Evolutionary conservation across 2,113 vertebrate species (phyloP).

Genomic region (Melierax canorus): DNA sequence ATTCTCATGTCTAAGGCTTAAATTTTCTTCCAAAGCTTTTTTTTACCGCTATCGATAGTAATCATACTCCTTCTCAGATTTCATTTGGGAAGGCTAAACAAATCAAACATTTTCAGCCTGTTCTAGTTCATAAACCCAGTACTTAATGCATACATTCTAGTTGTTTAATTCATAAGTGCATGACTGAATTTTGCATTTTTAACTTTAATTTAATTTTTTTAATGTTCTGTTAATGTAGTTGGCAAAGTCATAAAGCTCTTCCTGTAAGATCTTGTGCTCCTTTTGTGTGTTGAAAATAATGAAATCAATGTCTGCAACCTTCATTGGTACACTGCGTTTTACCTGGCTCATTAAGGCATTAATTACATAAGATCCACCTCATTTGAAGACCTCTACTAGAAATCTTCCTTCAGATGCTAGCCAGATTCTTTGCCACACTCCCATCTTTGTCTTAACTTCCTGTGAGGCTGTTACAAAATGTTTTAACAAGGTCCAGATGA

Average conservation of each 20-base stretch:
- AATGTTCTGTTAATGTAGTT: not conserved
- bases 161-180: not conserved
- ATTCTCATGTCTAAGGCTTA: not conserved
- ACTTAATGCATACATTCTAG: not conserved
- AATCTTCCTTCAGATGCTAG: not conserved
- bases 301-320: fast-evolving
- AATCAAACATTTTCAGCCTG: not conserved
- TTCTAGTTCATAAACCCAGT: not conserved
- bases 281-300: not conserved
- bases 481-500: not conserved
- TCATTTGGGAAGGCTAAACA: not conserved
- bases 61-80: not conserved
- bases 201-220: not conserved
- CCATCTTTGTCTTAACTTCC: not conserved
- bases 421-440: not conserved
- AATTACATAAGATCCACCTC: not conserved
- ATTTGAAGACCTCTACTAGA: not conserved
- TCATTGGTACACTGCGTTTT: not conserved
- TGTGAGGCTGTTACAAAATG: not conserved
- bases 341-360: not conserved
- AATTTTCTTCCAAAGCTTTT: not conserved
- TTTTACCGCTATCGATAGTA: not conserved
- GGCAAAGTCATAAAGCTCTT: not conserved
- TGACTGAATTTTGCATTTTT: not conserved
- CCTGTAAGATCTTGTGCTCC: not conserved